Evolutionary conservation across 2,113 vertebrate species (phyloP).

Genomic region (Chionis minor): DNA sequence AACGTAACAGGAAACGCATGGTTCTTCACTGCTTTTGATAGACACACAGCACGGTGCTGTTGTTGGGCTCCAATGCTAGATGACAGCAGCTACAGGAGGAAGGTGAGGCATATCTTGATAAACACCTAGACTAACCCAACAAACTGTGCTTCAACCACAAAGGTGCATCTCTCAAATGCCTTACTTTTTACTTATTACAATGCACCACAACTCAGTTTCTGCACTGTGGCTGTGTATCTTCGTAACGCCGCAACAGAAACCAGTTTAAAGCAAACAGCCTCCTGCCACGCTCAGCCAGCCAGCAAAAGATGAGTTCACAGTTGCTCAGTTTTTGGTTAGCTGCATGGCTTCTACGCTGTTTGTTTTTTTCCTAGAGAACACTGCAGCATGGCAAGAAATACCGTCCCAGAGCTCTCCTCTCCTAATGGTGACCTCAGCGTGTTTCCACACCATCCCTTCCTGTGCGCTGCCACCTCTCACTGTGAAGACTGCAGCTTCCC

Average conservation of each 20-base stretch:
- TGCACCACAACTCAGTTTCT: background rate
- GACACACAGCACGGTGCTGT: background rate
- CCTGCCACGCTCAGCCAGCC: background rate
- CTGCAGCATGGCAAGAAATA: background rate
- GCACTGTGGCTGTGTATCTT: accelerated
- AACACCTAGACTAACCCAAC: background rate
- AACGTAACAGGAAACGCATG: background rate
- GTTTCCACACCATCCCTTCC: background rate
- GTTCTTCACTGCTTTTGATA: background rate
- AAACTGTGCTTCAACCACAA: background rate
- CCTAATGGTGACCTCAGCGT: background rate
- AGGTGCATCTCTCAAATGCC: too few species aligned
- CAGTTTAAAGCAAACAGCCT: background rate
- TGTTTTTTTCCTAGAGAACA: background rate
- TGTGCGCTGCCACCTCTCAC: background rate
- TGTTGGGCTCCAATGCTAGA: background rate
- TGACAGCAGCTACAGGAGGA: background rate
- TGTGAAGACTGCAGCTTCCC: background rate
- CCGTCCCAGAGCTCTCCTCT: background rate
- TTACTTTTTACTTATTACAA: background rate
- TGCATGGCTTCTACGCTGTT: background rate
- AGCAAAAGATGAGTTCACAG: background rate
- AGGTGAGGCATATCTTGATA: background rate
- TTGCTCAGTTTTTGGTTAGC: background rate
- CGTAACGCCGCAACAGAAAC: accelerated